Evolutionary conservation across 1,140 invertebrate genomes (phyloP).

Genomic region (Parasteatoda tepidariorum): DNA sequence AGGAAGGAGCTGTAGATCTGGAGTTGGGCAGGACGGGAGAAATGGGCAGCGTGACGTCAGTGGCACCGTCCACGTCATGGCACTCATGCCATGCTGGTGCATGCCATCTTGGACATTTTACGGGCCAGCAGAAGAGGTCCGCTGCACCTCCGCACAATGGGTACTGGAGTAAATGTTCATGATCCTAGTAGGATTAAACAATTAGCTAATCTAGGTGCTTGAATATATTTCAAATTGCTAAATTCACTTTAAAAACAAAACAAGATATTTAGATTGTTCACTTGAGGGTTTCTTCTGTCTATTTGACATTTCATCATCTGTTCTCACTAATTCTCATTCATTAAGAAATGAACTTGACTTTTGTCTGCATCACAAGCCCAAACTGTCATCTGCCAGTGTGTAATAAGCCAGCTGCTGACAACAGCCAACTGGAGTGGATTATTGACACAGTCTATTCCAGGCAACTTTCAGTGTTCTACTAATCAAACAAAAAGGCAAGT

Average conservation of each 20-base stretch:
- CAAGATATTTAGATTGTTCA: slow-evolving; percentile 12
- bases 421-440: slow-evolving; percentile 23
- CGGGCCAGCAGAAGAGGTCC: slow-evolving; percentile 43
- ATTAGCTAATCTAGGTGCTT: slow-evolving; percentile 27
- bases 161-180: slow-evolving; percentile 65
- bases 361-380: slow-evolving; percentile 36
- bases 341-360: slow-evolving; percentile 8
- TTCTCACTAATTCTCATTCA: neutral
- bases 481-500: slow-evolving; percentile 9
- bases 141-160: slow-evolving; percentile 62
- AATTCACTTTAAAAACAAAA: slow-evolving; percentile 23
- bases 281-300: slow-evolving; percentile 12
- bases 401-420: neutral
- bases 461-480: neutral
- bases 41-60: slow-evolving; percentile 58
- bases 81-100: slow-evolving; percentile 64
- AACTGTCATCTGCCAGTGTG: slow-evolving; percentile 52
- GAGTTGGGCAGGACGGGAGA: slow-evolving; percentile 51
- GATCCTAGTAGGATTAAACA: slow-evolving; percentile 28
- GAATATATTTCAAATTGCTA: slow-evolving; percentile 37
- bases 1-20: slow-evolving; percentile 62
- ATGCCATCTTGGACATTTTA: slow-evolving; percentile 64
- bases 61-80: slow-evolving; percentile 64
- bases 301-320: slow-evolving; percentile 2
- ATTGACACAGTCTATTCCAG: slow-evolving; percentile 6